Evolutionary conservation across 2,113 vertebrate species (phyloP).

Genomic region (Sinosuthora webbiana): DNA sequence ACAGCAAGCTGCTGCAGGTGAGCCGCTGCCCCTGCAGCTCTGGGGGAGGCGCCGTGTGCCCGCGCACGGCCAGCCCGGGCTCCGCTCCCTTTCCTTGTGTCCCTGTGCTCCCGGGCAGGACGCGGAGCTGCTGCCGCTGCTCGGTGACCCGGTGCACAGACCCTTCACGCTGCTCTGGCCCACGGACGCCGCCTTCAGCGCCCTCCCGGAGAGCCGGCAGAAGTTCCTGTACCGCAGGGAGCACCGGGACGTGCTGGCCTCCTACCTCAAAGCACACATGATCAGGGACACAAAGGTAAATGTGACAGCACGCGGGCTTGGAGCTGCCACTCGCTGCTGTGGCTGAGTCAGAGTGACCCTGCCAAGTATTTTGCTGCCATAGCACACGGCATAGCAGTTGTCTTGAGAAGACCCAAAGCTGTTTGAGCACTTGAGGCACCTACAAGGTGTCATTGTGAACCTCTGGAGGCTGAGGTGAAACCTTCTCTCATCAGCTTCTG

Average conservation of each 20-base stretch:
- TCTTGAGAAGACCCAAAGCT: background rate
- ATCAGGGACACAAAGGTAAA: slow-evolving; percentile 80
- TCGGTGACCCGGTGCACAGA: slow-evolving; percentile 72
- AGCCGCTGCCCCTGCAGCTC: background rate
- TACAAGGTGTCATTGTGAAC: fast-evolving
- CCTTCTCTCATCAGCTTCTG: background rate
- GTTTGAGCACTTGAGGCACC: background rate
- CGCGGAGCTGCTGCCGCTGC: slow-evolving; percentile 76
- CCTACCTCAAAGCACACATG: slow-evolving; percentile 86
- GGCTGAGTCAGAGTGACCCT: background rate
- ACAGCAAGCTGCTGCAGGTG: slow-evolving; percentile 87
- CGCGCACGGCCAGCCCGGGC: fast-evolving
- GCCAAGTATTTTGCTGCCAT: background rate
- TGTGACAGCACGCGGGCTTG: background rate
- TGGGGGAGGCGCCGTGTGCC: background rate
- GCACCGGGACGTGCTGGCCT: slow-evolving; percentile 80
- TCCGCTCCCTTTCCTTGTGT: background rate
- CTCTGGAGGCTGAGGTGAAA: background rate
- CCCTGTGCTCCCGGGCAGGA: slow-evolving; percentile 65
- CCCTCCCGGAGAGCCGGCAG: slow-evolving; percentile 75
- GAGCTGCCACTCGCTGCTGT: background rate
- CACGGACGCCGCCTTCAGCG: slow-evolving; percentile 79
- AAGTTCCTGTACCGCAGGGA: slow-evolving; percentile 85
- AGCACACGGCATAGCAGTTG: background rate
- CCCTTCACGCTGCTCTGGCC: slow-evolving; percentile 95